Percentiles rank a stretch among this genome's conserved stretches.
Conservation (phyloP, 2,797 vertebrate species). For the Lophotriccus pileatus region DNA sequence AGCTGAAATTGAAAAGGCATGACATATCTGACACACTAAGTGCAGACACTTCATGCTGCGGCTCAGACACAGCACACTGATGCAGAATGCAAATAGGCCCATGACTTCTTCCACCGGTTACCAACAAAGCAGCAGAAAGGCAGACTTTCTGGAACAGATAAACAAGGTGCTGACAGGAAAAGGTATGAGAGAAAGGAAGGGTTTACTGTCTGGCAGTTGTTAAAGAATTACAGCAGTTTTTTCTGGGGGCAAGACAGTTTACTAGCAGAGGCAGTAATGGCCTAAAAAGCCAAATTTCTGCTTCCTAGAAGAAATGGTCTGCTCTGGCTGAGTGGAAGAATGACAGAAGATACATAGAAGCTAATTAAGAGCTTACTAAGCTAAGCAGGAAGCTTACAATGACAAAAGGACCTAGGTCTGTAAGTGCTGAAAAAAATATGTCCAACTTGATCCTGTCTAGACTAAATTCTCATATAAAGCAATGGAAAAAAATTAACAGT, state of each 20-base stretch:
- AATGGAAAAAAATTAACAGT: not conserved
- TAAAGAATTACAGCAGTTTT: not conserved
- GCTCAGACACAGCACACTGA: not conserved
- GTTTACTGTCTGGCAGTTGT: not conserved
- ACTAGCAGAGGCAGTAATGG: not conserved
- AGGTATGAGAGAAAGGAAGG: not conserved
- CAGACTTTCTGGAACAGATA: not conserved
- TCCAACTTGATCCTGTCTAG: not conserved
- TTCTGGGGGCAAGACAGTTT: not conserved
- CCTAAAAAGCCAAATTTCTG: not conserved
- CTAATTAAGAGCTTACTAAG: conserved; percentile 11
- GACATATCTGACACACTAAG: conserved; percentile 9
- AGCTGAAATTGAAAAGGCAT: conserved; percentile 24
- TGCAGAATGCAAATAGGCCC: conserved; percentile 34
- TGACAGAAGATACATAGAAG: not conserved
- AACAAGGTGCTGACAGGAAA: not conserved
- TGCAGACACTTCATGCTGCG: not conserved
- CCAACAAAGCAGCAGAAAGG: not conserved
- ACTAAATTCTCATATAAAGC: not conserved
- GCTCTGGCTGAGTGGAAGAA: conserved; percentile 1
- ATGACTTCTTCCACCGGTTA: not conserved
- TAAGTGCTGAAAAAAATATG: not conserved
- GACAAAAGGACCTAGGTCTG: not conserved
- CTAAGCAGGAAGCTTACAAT: not conserved
- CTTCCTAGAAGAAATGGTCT: not conserved